A percentile compares a stretch with the other conserved stretches of the same genome.
Evolutionary conservation across 2,888 invertebrate genomes (phyloP).

Genomic region (Orthonevra nobilis): DNA sequence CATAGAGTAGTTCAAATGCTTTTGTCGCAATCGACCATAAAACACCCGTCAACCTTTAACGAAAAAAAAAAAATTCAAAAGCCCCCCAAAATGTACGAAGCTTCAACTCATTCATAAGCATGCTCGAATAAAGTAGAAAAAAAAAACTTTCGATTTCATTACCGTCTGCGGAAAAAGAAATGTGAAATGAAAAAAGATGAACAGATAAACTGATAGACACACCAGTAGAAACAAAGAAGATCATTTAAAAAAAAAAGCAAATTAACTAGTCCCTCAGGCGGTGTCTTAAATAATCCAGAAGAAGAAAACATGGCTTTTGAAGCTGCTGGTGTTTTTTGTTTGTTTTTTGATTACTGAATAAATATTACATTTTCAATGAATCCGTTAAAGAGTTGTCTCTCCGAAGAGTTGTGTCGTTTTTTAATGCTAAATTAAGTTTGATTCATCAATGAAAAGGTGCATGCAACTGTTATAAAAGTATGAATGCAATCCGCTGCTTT

Average conservation of each 20-base stretch:
- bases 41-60: constrained; percentile 4
- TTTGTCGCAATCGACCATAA: constrained; percentile 14
- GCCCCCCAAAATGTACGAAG: no score
- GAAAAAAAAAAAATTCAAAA: constrained; percentile 13
- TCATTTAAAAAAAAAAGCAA: constrained; percentile 33
- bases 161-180: constrained; percentile 1
- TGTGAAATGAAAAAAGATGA: neutral
- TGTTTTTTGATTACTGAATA: constrained; percentile 11
- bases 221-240: constrained; percentile 47
- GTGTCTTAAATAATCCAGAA: constrained; percentile 26
- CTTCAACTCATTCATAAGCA: no score
- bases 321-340: no score
- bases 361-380: constrained; percentile 16
- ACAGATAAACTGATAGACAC: neutral
- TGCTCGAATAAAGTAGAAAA: neutral
- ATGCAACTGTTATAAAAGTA: no score
- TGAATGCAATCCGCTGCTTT: no score
- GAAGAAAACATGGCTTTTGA: no score
- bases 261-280: constrained; percentile 10
- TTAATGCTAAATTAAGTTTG: no score
- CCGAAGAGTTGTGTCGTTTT: no score
- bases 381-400: no score
- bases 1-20: neutral
- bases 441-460: no score
- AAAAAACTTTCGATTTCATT: constrained; percentile 60